Evolutionary conservation across 2,888 invertebrate species (phyloP).

Genomic region (Cataglyphis rosenhaueri): DNA sequence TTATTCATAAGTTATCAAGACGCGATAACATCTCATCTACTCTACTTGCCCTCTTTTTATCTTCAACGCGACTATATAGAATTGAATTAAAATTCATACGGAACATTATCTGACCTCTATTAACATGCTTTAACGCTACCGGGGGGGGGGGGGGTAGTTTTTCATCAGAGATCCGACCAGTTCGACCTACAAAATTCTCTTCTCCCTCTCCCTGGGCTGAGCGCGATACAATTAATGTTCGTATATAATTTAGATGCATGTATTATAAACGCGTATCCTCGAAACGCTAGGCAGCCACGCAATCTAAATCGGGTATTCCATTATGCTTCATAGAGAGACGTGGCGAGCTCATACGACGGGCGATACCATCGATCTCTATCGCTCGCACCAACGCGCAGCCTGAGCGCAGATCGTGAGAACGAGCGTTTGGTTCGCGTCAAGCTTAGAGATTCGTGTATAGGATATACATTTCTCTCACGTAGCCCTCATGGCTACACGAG

Average conservation of each 20-base stretch:
- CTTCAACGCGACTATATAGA: neutral
- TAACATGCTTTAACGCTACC: slow-evolving; percentile 28
- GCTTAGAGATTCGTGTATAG: slow-evolving; percentile 17
- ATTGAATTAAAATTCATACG: slow-evolving; percentile 36
- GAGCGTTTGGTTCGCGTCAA: slow-evolving; percentile 14
- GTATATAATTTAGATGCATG: slow-evolving; percentile 9
- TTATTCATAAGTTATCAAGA: slow-evolving; percentile 20
- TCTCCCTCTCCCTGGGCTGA: neutral
- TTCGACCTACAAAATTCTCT: slow-evolving; percentile 10
- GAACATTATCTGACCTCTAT: slow-evolving; percentile 17
- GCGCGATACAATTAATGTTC: slow-evolving; percentile 17
- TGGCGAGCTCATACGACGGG: neutral
- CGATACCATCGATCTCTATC: slow-evolving; percentile 24
- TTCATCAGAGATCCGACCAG: neutral
- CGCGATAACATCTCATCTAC: neutral
- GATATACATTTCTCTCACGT: slow-evolving; percentile 1
- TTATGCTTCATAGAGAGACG: neutral
- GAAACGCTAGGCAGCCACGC: neutral
- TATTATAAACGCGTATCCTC: slow-evolving; percentile 24
- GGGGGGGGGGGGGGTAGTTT: slow-evolving; percentile 2
- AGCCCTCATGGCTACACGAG: neutral
- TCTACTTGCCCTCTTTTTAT: neutral
- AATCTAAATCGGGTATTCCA: neutral
- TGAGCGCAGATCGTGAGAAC: slow-evolving; percentile 47
- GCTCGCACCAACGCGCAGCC: neutral